Evolutionary conservation across 2,888 invertebrate genomes (phyloP).

Genomic region (Archaeoteleia sp.): DNA sequence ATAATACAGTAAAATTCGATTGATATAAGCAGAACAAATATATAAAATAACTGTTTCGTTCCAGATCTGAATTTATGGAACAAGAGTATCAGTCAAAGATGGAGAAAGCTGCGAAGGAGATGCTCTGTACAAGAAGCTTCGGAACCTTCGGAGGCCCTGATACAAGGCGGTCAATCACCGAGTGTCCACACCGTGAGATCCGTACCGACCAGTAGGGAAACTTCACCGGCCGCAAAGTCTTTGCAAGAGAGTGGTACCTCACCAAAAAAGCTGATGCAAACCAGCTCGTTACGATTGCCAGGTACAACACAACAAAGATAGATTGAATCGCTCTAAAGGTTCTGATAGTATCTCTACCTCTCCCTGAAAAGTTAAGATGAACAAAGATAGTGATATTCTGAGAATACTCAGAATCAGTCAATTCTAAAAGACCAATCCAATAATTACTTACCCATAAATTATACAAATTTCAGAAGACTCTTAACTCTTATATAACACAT

Average conservation of each 20-base stretch:
- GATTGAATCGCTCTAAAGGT: too few relatives aligned
- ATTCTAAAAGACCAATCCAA: too few relatives aligned
- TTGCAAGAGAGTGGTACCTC: conserved; percentile 65
- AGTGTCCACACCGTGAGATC: conserved; percentile 67
- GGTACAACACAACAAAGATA: too few relatives aligned
- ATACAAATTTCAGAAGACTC: too few relatives aligned
- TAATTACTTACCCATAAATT: too few relatives aligned
- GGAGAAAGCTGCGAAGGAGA: conserved; percentile 83
- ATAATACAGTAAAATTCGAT: too few relatives aligned
- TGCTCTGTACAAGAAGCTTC: conserved; percentile 78
- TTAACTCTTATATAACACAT: too few relatives aligned
- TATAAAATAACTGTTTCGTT: conserved; percentile 60
- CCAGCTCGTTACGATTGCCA: conserved; percentile 75
- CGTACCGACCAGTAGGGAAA: conserved; percentile 70
- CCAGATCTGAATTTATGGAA: conserved; percentile 83
- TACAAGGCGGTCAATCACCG: conserved; percentile 73
- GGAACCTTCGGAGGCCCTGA: conserved; percentile 76
- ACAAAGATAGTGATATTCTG: too few relatives aligned
- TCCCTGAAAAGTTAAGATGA: too few relatives aligned
- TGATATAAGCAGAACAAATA: conserved; percentile 10
- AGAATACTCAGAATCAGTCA: too few relatives aligned
- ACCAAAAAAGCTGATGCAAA: conserved; percentile 69
- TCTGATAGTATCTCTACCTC: too few relatives aligned
- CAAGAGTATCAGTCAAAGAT: conserved; percentile 84
- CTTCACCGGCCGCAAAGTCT: conserved; percentile 69